Evolutionary conservation across 2,888 invertebrate genomes (phyloP).

Genomic region (Drosophila ustulata): DNA sequence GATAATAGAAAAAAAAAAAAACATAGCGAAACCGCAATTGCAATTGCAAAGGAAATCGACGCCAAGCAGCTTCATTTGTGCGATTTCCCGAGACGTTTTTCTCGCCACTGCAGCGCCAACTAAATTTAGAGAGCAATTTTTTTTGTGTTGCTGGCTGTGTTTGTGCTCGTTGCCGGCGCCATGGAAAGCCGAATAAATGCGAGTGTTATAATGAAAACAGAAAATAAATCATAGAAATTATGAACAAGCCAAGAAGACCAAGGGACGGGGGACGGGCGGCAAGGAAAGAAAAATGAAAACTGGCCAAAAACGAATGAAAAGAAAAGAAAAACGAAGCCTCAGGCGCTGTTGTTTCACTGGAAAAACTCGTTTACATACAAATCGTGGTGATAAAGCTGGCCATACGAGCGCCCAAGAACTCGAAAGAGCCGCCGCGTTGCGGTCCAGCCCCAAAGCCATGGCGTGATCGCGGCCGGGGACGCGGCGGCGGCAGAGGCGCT

Average conservation of each 20-base stretch:
- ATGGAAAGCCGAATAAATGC: conserved; percentile 60
- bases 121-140: conserved; percentile 26
- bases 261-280: conserved; percentile 8
- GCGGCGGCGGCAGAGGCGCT: conserved; percentile 53
- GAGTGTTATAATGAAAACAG: conserved; percentile 62
- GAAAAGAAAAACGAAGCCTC: conserved; percentile 54
- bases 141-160: neutral
- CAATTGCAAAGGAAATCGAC: conserved; percentile 40
- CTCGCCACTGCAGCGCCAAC: conserved; percentile 4
- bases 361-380: conserved; percentile 84
- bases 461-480: conserved; percentile 61
- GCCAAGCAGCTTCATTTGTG: conserved; percentile 24
- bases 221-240: conserved; percentile 78
- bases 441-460: conserved; percentile 43
- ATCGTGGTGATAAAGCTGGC: conserved; percentile 84
- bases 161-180: conserved; percentile 38
- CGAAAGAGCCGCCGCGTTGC: conserved; percentile 81
- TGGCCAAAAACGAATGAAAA: conserved; percentile 56
- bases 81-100: conserved; percentile 42
- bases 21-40: conserved; percentile 47
- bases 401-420: conserved; percentile 84
- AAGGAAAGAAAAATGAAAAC: conserved; percentile 76
- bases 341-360: conserved; percentile 56
- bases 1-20: conserved; percentile 22
- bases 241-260: conserved; percentile 47